Evolutionary conservation across 64 coral and sea anemone genomes (phyloP), one percentile per base, ranked within the genome.

Genomic region (Stichodactyla helianthus): DNA sequence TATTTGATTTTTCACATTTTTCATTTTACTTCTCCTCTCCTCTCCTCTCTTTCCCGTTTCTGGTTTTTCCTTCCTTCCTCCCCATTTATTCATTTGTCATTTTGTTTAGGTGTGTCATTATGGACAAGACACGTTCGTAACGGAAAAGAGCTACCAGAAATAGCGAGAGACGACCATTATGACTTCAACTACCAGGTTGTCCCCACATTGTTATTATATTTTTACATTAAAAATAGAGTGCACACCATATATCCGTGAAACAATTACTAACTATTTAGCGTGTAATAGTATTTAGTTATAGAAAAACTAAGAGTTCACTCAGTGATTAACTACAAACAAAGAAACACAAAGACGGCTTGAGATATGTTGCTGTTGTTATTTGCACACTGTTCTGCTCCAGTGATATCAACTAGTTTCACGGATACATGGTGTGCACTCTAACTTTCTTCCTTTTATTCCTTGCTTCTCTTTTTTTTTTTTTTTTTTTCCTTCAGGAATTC

Each of bases 151-250:
- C 79, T 89, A 54, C 88, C 63, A 60, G 79, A 83, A 53, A 84
- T 89, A 71, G 80, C 52, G 4, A 71, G 80, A 51, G 88, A 89
- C 63, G 61, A 89, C 35, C 50, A 84, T 83, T 89, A 89, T 54
- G 88, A 89, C 81, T 89, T 89, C 17, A 89, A 89, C 61, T 89
- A 83, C 53, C 88, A 89, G 80, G 88, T 84, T 19, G 19, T 70
- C 6, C 55, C 6, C 55, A 25, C 19, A 70, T 70, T 7, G 55
- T 9, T 58, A 9, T 15, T 11, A 0, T 15, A 58, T 58, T 15
- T 9, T 9, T 71, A 0, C 18, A 53, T 4, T 13, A 52, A 79
- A 18, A 51, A 25, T 79, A 16, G 77, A 27, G 9, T 52, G 4
- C 77, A 16, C 27, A 51, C 10, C 12, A 6, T 10, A 10, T 74